A percentile compares a stretch with the other conserved stretches of the same genome.
phyloP scores from a whole-genome alignment of 2,888 invertebrate genomes.

The Athalia circularis region DNA sequence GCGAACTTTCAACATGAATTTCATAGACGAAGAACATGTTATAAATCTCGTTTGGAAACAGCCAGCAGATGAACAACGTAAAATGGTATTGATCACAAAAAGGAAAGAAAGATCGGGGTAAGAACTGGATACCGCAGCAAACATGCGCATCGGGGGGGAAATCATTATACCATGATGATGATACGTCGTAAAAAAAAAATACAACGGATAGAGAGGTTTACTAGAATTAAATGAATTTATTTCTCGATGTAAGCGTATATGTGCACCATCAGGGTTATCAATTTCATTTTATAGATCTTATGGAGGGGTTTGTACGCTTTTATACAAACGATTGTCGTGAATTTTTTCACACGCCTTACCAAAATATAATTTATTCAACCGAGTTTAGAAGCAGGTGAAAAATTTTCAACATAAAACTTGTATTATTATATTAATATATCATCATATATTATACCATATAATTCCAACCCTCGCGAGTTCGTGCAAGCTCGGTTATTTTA shows the following conservation, averaged over 20 bases:
- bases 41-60: slow-evolving; percentile 25
- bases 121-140: too few relatives aligned
- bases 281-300: too few relatives aligned
- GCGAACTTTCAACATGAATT: neutral
- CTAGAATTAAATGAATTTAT: too few relatives aligned
- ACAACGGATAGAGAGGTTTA: too few relatives aligned
- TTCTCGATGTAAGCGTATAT: too few relatives aligned
- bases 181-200: too few relatives aligned
- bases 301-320: too few relatives aligned
- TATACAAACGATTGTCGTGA: neutral
- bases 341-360: neutral
- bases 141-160: too few relatives aligned
- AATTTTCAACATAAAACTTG: neutral
- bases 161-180: too few relatives aligned
- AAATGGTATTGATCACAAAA: neutral
- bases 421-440: too few relatives aligned
- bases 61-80: slow-evolving; percentile 5
- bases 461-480: neutral
- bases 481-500: slow-evolving; percentile 10
- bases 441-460: too few relatives aligned
- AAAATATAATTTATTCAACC: neutral
- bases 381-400: slow-evolving; percentile 1
- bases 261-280: too few relatives aligned
- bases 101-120: neutral
- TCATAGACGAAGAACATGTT: neutral